Evolutionary conservation across 2,888 invertebrate species (phyloP).

Genomic region (Lottia scabra): DNA sequence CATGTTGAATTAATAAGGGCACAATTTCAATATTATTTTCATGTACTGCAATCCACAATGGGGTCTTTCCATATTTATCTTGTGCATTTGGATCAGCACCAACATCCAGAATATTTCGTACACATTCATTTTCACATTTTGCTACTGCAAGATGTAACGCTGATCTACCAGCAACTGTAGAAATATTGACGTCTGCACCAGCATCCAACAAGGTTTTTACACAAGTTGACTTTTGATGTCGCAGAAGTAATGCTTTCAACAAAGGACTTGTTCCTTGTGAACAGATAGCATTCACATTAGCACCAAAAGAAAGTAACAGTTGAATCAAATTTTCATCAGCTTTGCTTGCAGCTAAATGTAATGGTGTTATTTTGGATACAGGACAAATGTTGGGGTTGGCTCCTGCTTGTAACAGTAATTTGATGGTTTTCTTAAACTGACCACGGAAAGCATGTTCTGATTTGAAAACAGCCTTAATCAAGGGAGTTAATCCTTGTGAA

Average conservation of each 20-base stretch:
- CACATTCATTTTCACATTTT: constrained; percentile 51
- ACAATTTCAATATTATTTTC: constrained; percentile 54
- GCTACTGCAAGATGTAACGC: constrained; percentile 55
- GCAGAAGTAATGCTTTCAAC: constrained; percentile 40
- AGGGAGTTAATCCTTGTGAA: constrained; percentile 52
- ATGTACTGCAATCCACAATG: constrained; percentile 58
- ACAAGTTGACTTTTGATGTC: constrained; percentile 40
- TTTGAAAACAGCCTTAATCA: constrained; percentile 49
- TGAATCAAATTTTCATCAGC: constrained; percentile 44
- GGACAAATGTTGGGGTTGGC: constrained; percentile 53
- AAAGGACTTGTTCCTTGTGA: constrained; percentile 43
- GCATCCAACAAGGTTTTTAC: constrained; percentile 50
- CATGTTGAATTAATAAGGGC: constrained; percentile 41
- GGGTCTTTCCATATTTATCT: constrained; percentile 52
- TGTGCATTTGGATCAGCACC: constrained; percentile 49
- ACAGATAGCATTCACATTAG: constrained; percentile 50
- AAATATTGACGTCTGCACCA: constrained; percentile 51
- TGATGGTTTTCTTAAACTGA: constrained; percentile 43
- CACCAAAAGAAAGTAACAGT: constrained; percentile 47
- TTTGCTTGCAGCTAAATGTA: constrained; percentile 59
- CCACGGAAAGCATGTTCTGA: constrained; percentile 44
- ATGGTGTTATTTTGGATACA: constrained; percentile 48
- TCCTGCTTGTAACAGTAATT: constrained; percentile 40
- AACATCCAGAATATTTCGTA: constrained; percentile 47
- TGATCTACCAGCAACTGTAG: constrained; percentile 46